Base-by-base conservation (phyloP, 2,888 invertebrate genomes). In the Troilus luridus region DNA sequence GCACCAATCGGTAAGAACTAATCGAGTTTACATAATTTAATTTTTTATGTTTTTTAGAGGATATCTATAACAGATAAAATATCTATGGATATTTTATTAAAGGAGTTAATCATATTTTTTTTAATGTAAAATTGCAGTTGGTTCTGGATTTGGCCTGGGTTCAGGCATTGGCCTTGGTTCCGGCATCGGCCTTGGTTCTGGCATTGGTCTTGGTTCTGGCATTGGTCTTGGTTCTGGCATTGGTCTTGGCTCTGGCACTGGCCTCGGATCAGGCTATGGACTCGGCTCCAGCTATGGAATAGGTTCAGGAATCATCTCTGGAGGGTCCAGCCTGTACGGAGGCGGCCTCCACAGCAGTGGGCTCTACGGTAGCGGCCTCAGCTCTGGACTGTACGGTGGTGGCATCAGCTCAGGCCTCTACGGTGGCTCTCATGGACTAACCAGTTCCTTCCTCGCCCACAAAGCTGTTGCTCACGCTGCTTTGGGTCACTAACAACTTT, bases 381-480 rank as follows among this genome's bases (percentile, higher is more conserved):
- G 12, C 54, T 27, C 56, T 67, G 89, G 89, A 58, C 90, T 77
- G 0, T 41, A 67, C 77, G 54, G 7, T 24, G 77, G 90, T 8
- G 27, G 62, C 27, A 19, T 56, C 41, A 58, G 59, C 56, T 67
- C 72, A 54, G 89, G 89, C 2, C n/a, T 77, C 7, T 41, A 81
- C 9, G 21, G 54, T 21, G 56, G n/a, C 77, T 72, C 54, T 27
- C 72, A 56, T n/a, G 90, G 90, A 19, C 59, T 77, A 3, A 59
- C 59, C 11, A 72, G 67, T 24, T 90, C 90, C 58, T 77, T 90
- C 24, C 77, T 90, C 1, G 90, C 72, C 8, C 54, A 54, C 10
- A 90, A 90, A 77, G 90, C 90, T 19, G 90, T 77, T 11, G 90
- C 72, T 41, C 72, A 77, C 10, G 72, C 72, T 77, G 72, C 72